Percentiles rank a stretch among this genome's conserved stretches.
Evolutionary conservation across 2,113 vertebrate genomes (phyloP).

Genomic region (Hystrix cristata): DNA sequence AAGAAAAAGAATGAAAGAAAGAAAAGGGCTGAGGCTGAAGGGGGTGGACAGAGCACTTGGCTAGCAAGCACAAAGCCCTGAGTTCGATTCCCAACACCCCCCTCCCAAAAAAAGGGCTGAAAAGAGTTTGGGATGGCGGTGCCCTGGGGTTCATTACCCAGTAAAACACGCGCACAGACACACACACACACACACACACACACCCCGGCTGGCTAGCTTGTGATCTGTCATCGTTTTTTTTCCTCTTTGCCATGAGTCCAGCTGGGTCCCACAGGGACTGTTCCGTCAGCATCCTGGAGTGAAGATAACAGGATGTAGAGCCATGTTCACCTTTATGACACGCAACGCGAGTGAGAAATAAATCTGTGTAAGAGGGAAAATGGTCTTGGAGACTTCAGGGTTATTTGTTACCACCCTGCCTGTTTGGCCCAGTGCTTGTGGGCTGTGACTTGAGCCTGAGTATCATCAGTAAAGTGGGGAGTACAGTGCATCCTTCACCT

Average conservation of each 20-base stretch:
- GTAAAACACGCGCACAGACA: not conserved
- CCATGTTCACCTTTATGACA: not conserved
- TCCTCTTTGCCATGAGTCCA: not conserved
- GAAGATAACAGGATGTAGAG: not conserved
- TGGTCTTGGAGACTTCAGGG: not conserved
- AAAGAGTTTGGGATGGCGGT: not conserved
- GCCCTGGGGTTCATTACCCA: not conserved
- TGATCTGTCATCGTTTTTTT: not conserved
- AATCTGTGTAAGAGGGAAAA: not conserved
- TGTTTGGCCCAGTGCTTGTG: not conserved
- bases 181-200: not conserved
- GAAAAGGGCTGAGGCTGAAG: no score
- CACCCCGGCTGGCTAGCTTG: not conserved
- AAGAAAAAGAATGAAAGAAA: not conserved
- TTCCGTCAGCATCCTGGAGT: not conserved
- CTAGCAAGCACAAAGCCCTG: no score
- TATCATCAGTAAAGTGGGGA: not conserved
- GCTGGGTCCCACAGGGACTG: not conserved
- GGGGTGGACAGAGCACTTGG: no score
- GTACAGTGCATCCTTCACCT: not conserved
- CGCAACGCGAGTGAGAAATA: not conserved
- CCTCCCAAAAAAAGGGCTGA: no score
- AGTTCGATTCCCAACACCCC: no score
- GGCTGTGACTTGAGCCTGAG: not conserved
- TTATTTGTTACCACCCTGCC: not conserved